Evolutionary conservation across 2,797 vertebrate genomes (phyloP).

Genomic region (Oreonectes daqikongensis): DNA sequence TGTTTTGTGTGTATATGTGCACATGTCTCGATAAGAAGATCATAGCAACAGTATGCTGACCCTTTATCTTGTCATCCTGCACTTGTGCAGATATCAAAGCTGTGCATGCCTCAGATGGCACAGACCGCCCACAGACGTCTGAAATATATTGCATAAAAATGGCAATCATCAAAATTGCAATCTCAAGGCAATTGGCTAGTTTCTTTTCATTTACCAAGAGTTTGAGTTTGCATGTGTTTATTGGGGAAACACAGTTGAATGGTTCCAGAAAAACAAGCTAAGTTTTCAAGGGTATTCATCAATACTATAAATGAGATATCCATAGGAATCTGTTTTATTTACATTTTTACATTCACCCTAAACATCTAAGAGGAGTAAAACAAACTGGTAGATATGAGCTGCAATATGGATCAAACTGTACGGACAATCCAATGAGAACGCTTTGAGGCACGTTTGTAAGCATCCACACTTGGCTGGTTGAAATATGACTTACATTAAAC

Average conservation of each 20-base stretch:
- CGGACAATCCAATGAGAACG: background rate
- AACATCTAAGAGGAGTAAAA: background rate
- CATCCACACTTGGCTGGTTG: background rate
- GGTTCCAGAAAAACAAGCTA: background rate
- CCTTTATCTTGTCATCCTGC: background rate
- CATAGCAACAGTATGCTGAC: background rate
- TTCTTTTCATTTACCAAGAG: background rate
- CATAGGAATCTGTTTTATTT: background rate
- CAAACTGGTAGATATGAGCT: background rate
- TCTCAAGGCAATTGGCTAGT: background rate
- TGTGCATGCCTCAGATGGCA: background rate
- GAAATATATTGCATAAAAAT: background rate
- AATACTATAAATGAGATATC: background rate
- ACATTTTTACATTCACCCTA: background rate
- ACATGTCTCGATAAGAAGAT: background rate
- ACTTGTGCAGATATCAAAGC: background rate
- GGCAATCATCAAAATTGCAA: background rate
- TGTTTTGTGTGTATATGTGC: background rate
- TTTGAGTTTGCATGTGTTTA: background rate
- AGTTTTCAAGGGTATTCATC: background rate
- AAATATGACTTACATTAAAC: background rate
- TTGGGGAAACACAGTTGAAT: background rate
- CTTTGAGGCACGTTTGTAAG: background rate
- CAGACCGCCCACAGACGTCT: background rate
- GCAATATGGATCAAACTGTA: background rate